Evolutionary conservation across 1,140 invertebrate species (phyloP), one percentile per base, ranked within the genome.

Genomic region (Neodiprion lecontei): DNA sequence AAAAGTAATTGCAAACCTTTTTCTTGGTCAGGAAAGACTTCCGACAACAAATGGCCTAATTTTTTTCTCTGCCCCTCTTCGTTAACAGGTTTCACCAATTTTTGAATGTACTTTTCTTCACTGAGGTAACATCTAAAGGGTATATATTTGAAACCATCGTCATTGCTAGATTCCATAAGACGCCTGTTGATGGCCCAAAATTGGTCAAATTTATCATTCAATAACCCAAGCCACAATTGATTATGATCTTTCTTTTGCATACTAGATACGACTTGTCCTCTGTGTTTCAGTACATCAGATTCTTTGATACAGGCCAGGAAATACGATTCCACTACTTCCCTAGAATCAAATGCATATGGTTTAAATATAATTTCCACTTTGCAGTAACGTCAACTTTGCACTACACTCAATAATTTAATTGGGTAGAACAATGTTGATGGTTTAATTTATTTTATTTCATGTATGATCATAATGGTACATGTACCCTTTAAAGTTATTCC

Each of bases 201-300:
- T 87, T 99, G 97, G 87, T 99, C 98, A 89, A 99, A 99, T 89
- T 98, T 99, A 85, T 99, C 97, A 91, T 99, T 98, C 83, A 95
- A 91, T 75, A 99, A 87, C 40, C 97, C 97, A 65, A 95, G 90
- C 97, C 98, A 99, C 8, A 99, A 89, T 80, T 99, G 97, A 87
- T 96, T 97, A 83, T 99, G 98, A 83, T 99, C 98, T 86, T 98
- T 98, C 83, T 97, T 97, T 82, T 98, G 97, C 98, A 99, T 99
- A 76, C 91, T 93, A 48, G 96, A 96, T 68, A 99, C 95, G 11
- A 99, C 92, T 87, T 96, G 94, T 7, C 95, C 93, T 80, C 95
- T 91, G 84, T 99, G 98, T 88, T 99, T 99, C 1, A 99, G 87
- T 7, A 96, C 94, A 90, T 99, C 98, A 2, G 98, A 98, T 91